Evolutionary conservation across 2,888 invertebrate genomes (phyloP), one percentile per base, ranked within the genome.

Genomic region (Tortricodes alternella): DNA sequence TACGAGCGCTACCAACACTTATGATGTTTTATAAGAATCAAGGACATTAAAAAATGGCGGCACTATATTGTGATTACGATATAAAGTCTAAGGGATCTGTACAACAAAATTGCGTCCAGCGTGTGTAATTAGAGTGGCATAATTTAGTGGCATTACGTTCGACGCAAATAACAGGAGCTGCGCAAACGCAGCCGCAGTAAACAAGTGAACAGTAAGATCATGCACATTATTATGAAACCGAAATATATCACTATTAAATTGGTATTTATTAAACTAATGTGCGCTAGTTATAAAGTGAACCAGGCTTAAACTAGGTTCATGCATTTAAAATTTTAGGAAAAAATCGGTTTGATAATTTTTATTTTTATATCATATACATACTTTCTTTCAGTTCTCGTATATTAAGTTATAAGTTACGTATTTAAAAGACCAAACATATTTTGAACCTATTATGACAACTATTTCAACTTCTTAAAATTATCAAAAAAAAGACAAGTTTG

Each of bases 141-240:
- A 89, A 89, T 89, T 89, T 85, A 73, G 82, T 62, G 74, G 72
- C 76, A 89, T 88, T 88, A 87, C 71, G 68, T 62, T 68, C 66
- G 71, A 68, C 68, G 77, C 74, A 85, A 88, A 89, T 88, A 84
- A 85, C 83, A 87, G 83, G 78, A 83, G 83, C 78, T 74, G 78
- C 75, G 81, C 73, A 67, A 62, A 77, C 76, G 81, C 80, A 80
- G 67, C 62, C 65, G 60, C 50, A 56, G 44, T 32, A 23, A n/a
- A 37, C 37, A 23, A 23, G 8, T 29, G 2, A 23, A 29, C 43
- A 49, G 49, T 43, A 43, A n/a, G 23, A 24, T n/a, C n/a, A n/a
- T n/a, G n/a, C n/a, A n/a, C n/a, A n/a, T n/a, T n/a, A n/a, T 27
- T 27, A 27, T 27, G 11, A 3, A 2, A 29, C n/a, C 9, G 1